Base-by-base conservation (phyloP, 1,140 invertebrate genomes). In the Rhagoletis pomonella region DNA sequence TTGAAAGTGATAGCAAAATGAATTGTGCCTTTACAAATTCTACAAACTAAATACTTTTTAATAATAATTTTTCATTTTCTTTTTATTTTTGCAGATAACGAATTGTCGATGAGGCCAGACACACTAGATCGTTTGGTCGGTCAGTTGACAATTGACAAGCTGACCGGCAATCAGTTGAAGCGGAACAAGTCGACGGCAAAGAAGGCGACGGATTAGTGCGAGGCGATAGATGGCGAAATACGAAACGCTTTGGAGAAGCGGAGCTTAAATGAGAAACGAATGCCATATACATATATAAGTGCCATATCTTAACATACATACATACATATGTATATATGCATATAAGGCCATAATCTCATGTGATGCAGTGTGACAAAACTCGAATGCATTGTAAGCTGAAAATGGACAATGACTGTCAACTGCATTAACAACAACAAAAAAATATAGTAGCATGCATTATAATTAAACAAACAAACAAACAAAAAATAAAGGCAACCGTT, bases 41-140 rank as follows among this genome's bases (percentile, higher is more conserved):
- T 81, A 81, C 73, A 81, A 81, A 55, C 50, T 81, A 55, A 17
- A 62, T 62, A 62, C 50, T 81, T 81, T 81, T 19, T 44, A 81
- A 42, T 55, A 81, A n/a, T n/a, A n/a, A n/a, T 29, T 55, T 55
- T 81, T 81, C 7, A 55, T 81, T 81, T 10, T 81, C 4, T 55
- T 81, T 81, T 67, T 39, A 29, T 9, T 5, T 67, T 39, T 81
- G 7, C 73, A 81, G 73, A 81, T 81, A 81, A 81, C 73, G 47
- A 55, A 81, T 55, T 81, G 73, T 81, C 47, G 47, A 81, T n/a
- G n/a, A 19, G 73, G n/a, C 44, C 5, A 6, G 19, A n/a, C n/a
- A 42, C n/a, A 39, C 17, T 6, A 55, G 42, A 55, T 47, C 14
- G 47, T n/a, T 29, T n/a, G n/a, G n/a, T n/a, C 17, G 73, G 73